Evolutionary conservation across 2,797 vertebrate species (phyloP).

Genomic region (Girardinus metallicus): DNA sequence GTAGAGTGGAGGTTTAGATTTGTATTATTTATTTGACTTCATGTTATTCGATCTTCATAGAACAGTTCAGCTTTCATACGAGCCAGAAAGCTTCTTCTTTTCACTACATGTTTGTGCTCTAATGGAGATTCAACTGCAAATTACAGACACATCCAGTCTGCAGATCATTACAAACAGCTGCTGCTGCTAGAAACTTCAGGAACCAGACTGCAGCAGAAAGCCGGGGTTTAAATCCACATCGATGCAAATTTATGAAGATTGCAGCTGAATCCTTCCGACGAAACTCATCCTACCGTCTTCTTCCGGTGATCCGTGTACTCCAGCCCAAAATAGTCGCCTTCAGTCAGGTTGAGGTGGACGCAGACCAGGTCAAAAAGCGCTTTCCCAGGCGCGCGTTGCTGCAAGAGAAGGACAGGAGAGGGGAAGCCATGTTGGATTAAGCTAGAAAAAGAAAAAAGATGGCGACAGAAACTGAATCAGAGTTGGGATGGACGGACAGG

Average conservation of each 20-base stretch:
- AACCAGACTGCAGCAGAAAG: not conserved
- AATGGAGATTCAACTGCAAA: conserved; percentile 8
- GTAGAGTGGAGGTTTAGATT: not conserved
- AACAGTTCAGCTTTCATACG: not conserved
- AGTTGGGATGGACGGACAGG: not conserved
- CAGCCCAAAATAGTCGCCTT: conserved; percentile 94
- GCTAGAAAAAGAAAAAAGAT: not conserved
- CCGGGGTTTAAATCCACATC: not conserved
- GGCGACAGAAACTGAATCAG: not conserved
- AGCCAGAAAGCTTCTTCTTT: conserved; percentile 10
- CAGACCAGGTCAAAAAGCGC: conserved; percentile 89
- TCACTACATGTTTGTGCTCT: not conserved
- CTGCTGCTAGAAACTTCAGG: not conserved
- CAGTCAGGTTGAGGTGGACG: conserved; percentile 89
- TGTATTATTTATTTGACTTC: not conserved
- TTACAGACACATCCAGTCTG: not conserved
- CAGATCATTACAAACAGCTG: conserved; percentile 15
- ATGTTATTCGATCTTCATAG: not conserved
- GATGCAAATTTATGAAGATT: not conserved
- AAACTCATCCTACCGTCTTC: conserved; percentile 82
- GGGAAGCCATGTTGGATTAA: conserved; percentile 1
- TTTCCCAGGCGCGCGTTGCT: conserved; percentile 91
- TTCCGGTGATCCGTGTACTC: conserved; percentile 93
- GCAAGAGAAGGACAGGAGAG: conserved; percentile 26
- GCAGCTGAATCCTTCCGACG: not conserved